Percentiles rank a stretch among this genome's conserved stretches.
These are phyloP conservation scores for Actinia equina DNA, from an alignment of 64 coral and sea anemone species.

Conservation along the genomic window DNA sequence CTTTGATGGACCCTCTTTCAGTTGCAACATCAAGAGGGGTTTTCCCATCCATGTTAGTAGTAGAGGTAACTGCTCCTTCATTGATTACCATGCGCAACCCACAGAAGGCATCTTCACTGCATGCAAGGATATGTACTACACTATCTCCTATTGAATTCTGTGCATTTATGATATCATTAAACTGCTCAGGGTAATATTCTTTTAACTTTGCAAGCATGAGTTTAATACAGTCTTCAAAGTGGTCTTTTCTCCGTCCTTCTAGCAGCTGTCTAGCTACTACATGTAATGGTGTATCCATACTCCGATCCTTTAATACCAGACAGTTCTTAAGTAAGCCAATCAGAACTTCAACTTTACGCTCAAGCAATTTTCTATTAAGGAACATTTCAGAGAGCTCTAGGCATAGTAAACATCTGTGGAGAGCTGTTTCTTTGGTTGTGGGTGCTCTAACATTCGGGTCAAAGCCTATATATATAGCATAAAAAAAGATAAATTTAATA, in stretches of 20 bases:
- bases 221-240: constrained; percentile 35
- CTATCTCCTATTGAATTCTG: constrained; percentile 51
- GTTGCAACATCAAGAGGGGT: constrained; percentile 45
- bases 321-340: constrained; percentile 62
- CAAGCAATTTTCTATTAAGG: background rate
- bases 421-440: constrained; percentile 53
- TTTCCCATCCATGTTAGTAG: constrained; percentile 37
- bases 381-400: constrained; percentile 15
- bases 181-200: constrained; percentile 29
- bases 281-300: constrained; percentile 67
- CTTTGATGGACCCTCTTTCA: constrained; percentile 35
- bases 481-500: no score
- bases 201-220: constrained; percentile 46
- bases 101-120: constrained; percentile 54
- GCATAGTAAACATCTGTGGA: constrained; percentile 71
- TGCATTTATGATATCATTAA: constrained; percentile 48
- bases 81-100: constrained; percentile 32
- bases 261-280: constrained; percentile 50
- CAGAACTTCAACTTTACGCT: constrained; percentile 29
- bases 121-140: constrained; percentile 57
- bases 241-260: constrained; percentile 29
- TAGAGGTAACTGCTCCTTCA: constrained; percentile 32
- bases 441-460: constrained; percentile 38
- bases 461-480: constrained; percentile 41
- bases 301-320: constrained; percentile 35